These are phyloP conservation scores for Triplophysa dalaica DNA, from an alignment of 2,113 vertebrate genomes.

Conservation along the genomic window DNA sequence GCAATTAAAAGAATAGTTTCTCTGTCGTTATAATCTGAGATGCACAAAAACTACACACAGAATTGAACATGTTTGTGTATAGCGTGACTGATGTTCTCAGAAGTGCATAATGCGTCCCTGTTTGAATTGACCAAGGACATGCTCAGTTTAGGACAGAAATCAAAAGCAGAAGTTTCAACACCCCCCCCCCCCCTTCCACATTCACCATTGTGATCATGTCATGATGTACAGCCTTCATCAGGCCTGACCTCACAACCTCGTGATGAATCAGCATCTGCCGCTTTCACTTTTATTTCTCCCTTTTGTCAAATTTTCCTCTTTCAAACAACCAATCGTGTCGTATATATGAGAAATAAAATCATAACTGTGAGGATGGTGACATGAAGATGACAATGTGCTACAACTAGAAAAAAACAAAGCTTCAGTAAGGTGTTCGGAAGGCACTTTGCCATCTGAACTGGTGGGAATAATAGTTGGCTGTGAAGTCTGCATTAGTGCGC, in stretches of 20 bases:
- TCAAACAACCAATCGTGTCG: no score
- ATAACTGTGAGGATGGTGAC: no score
- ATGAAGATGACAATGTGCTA: no score
- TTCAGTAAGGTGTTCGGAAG: no score
- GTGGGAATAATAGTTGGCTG: no score
- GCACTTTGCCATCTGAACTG: no score
- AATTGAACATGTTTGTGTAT: not conserved
- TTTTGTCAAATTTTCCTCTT: not conserved
- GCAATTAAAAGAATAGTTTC: not conserved
- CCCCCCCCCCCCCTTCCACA: not conserved
- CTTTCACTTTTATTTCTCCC: constrained; percentile 15
- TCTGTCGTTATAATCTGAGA: not conserved
- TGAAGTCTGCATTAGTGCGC: no score
- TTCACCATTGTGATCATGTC: constrained; percentile 26
- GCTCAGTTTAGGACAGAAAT: not conserved
- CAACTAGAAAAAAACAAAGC: no score
- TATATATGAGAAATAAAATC: no score
- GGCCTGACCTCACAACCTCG: constrained; percentile 12
- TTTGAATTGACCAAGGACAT: constrained; percentile 3
- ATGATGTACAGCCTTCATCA: not conserved
- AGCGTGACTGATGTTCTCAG: not conserved
- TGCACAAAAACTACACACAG: not conserved
- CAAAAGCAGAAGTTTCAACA: constrained; percentile 34
- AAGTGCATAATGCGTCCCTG: not conserved
- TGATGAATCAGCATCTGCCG: not conserved